Conservation (phyloP, 2,888 invertebrate species). For the Nemotelus pantherinus region DNA sequence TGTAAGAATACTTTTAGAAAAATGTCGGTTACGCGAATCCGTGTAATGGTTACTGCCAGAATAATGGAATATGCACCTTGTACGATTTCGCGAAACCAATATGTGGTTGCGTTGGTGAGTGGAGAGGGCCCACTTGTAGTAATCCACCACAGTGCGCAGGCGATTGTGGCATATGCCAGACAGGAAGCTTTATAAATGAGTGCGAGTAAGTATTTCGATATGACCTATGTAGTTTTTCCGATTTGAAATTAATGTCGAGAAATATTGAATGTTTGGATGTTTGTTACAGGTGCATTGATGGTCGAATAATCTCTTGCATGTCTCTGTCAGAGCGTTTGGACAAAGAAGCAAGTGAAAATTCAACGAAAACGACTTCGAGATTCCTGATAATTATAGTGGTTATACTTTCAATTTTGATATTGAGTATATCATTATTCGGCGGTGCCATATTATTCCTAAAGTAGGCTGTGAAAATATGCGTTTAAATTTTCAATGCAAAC, state of each 20-base stretch:
- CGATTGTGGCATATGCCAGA: slow-evolving; percentile 61
- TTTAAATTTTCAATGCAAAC: slow-evolving; percentile 4
- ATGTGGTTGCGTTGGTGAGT: slow-evolving; percentile 69
- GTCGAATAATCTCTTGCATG: slow-evolving; percentile 59
- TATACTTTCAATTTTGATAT: slow-evolving; percentile 57
- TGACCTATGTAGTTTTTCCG: neutral
- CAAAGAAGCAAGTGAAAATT: slow-evolving; percentile 49
- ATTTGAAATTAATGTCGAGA: too few relatives aligned
- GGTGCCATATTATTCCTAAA: slow-evolving; percentile 63
- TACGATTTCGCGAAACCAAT: slow-evolving; percentile 66
- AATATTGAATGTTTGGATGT: neutral
- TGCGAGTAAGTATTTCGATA: slow-evolving; percentile 57
- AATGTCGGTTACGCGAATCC: slow-evolving; percentile 72
- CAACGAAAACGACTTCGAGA: slow-evolving; percentile 55
- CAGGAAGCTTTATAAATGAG: slow-evolving; percentile 63
- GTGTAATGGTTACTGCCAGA: slow-evolving; percentile 69
- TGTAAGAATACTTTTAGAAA: slow-evolving; percentile 55
- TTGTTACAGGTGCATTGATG: slow-evolving; percentile 58
- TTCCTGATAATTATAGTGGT: slow-evolving; percentile 60
- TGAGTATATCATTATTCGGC: slow-evolving; percentile 59
- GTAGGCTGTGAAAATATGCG: slow-evolving; percentile 59
- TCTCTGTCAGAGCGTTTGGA: slow-evolving; percentile 62
- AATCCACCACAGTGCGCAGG: slow-evolving; percentile 62
- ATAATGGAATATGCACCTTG: slow-evolving; percentile 71
- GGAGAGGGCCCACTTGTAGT: slow-evolving; percentile 70